Percentiles rank a stretch among this genome's conserved stretches.
Evolutionary conservation across 1,140 invertebrate genomes (phyloP).

Genomic region (Bursaphelenchus mucronatus): DNA sequence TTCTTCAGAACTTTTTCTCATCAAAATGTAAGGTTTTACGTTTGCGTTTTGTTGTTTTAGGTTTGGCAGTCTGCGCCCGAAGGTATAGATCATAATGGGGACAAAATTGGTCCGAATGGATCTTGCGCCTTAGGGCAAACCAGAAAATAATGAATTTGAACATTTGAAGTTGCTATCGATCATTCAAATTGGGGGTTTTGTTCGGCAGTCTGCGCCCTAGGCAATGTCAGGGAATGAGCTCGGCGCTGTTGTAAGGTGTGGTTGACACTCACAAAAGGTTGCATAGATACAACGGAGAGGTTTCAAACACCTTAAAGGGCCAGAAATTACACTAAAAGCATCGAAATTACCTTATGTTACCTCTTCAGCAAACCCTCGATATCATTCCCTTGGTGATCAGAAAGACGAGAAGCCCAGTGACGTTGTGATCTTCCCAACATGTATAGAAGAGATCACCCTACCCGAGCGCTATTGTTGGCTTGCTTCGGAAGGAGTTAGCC

Average conservation of each 20-base stretch:
- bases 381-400: conserved; percentile 19
- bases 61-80: too few relatives aligned
- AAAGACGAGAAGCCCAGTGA: conserved; percentile 24
- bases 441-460: conserved; percentile 18
- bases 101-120: neutral
- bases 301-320: too few relatives aligned
- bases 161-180: conserved; percentile 13
- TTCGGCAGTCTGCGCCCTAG: too few relatives aligned
- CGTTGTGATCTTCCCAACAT: conserved; percentile 26
- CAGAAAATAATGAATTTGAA: conserved; percentile 9
- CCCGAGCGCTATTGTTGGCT: conserved; percentile 30
- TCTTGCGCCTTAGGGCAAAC: neutral
- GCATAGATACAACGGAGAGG: too few relatives aligned
- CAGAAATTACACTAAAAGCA: too few relatives aligned
- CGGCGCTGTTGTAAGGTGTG: too few relatives aligned
- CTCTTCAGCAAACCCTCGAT: too few relatives aligned
- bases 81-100: too few relatives aligned
- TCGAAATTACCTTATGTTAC: too few relatives aligned
- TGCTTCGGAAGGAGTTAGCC: conserved; percentile 23
- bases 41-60: neutral
- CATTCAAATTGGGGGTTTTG: neutral
- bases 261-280: too few relatives aligned
- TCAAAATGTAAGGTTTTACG: conserved; percentile 19
- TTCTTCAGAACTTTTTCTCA: conserved; percentile 25
- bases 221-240: too few relatives aligned